phyloP scores from a whole-genome alignment of 2,113 vertebrate genomes.

The cat (Felis catus) region F.catus_Fca126_mat1.0 CM031424.1:70925001-70925500 shows the following conservation, averaged over 20 bases:
- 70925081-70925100: not conserved
- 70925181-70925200: not conserved
- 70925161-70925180: not conserved
- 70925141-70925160: not conserved
- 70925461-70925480: not conserved
- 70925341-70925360: not conserved
- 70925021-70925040: not conserved
- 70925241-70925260: not conserved
- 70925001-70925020: not conserved
- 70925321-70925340: not conserved
- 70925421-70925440: not conserved
- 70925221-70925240: not conserved
- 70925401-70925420: not conserved
- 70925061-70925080: not conserved
- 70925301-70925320: not conserved
- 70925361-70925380: not conserved
- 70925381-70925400: not conserved
- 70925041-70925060: not conserved
- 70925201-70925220: not conserved
- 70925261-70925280: not conserved
- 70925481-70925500: not conserved
- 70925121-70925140: not conserved
- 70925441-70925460: not conserved
- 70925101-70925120: not conserved
- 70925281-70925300: too few species aligned